Conservation (phyloP, 2,888 invertebrate genomes). For the Rhodophaea formosa region DNA sequence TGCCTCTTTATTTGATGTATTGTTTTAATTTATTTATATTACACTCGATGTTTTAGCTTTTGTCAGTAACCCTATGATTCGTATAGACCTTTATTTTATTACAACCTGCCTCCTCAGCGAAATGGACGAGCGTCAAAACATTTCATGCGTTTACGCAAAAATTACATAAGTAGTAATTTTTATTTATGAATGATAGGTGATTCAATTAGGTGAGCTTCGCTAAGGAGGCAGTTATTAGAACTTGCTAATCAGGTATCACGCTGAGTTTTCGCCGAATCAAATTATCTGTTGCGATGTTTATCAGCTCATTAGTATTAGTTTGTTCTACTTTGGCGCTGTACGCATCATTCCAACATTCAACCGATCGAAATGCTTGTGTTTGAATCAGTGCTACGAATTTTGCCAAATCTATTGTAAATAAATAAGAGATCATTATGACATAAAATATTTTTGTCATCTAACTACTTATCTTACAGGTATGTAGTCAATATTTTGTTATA, state of each 20-base stretch:
- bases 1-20: background rate
- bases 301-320: constrained; percentile 6
- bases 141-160: too few relatives aligned
- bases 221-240: background rate
- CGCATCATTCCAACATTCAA: constrained; percentile 20
- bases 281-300: background rate
- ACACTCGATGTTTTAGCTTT: constrained; percentile 45
- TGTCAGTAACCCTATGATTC: constrained; percentile 48
- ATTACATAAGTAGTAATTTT: too few relatives aligned
- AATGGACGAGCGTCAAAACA: too few relatives aligned
- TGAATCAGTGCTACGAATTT: constrained; percentile 41
- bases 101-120: background rate
- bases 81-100: background rate
- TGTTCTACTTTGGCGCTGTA: constrained; percentile 11
- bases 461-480: background rate
- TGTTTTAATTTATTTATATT: background rate
- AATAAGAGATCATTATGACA: background rate
- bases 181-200: background rate
- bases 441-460: background rate
- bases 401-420: background rate
- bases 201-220: background rate
- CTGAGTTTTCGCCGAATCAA: background rate
- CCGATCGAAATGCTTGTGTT: constrained; percentile 48
- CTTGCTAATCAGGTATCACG: background rate
- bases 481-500: background rate